Conservation (phyloP, 2,113 vertebrate genomes). For the Elaphurus davidianus region DNA sequence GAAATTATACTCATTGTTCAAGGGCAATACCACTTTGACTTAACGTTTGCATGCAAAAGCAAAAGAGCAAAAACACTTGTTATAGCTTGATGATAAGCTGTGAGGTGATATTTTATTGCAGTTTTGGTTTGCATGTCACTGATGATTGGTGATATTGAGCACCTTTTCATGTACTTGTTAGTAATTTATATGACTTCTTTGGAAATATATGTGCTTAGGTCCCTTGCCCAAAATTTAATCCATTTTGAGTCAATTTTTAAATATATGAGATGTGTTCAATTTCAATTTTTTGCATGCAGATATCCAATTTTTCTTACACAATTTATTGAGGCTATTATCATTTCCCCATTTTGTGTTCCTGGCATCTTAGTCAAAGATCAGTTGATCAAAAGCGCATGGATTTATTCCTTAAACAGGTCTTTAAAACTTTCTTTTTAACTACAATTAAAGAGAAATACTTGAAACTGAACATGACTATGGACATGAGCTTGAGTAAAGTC, state of each 20-base stretch:
- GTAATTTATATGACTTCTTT: background rate
- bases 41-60: background rate
- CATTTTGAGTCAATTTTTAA: background rate
- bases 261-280: background rate
- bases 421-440: background rate
- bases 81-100: background rate
- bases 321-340: background rate
- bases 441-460: background rate
- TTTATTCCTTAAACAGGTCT: background rate
- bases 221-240: background rate
- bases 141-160: background rate
- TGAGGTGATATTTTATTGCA: background rate
- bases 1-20: background rate
- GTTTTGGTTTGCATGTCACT: background rate
- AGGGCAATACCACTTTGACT: background rate
- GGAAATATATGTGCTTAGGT: background rate
- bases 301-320: background rate
- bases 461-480: background rate
- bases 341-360: background rate
- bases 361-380: background rate
- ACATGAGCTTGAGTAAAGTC: background rate
- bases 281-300: background rate
- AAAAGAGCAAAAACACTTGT: background rate
- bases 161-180: background rate
- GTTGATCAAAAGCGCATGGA: background rate